Base-by-base conservation (phyloP, 2,888 invertebrate genomes). In the Encarsia formosa region DNA sequence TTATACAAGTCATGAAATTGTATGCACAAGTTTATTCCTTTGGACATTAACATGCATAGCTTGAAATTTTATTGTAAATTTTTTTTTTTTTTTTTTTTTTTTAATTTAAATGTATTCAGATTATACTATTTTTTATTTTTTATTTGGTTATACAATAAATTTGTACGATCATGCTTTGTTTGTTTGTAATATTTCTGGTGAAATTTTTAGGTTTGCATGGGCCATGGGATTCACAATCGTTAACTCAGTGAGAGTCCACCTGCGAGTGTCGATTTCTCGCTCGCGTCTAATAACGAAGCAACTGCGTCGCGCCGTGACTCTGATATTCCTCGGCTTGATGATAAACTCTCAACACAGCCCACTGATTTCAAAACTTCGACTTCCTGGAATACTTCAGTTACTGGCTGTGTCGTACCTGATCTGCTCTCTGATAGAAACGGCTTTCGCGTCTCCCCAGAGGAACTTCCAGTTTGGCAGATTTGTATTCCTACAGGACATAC, bases 351-450 rank as follows among this genome's bases (percentile, higher is more conserved):
- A 69, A 3, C 67, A 54, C 79, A 39, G 34, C 2, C 26, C 49
- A 44, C 29, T 19, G 15, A 5, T 57, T 2, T 24, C 44, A 34
- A 43, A 52, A 37, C 76, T 90, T 9, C 78, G 93, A 16, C 79
- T 90, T 44, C 86, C 87, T 1, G 93, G 93, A 4, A 88, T 93
- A 40, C 70, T 94, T 52, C 93, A 93, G 70, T 79, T 92, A n/a
- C 78, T 93, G 47, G 90, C 86, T 0, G 73, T 88, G 13, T 81
- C 86, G 59, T 92, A 91, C 72, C 79, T 91, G 15, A 76, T 90
- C 1, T 86, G 87, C 23, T 86, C 87, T 0, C 74, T 82, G 0
- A 62, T 88, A n/a, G 87, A 87, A 74, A 80, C 77, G 13, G 57
- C 70, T 23, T 78, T 80, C 54, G 76, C 74, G 67, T 72, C 68